Conservation (phyloP, 2,888 invertebrate species). For the Xestia rhomboidea region DNA sequence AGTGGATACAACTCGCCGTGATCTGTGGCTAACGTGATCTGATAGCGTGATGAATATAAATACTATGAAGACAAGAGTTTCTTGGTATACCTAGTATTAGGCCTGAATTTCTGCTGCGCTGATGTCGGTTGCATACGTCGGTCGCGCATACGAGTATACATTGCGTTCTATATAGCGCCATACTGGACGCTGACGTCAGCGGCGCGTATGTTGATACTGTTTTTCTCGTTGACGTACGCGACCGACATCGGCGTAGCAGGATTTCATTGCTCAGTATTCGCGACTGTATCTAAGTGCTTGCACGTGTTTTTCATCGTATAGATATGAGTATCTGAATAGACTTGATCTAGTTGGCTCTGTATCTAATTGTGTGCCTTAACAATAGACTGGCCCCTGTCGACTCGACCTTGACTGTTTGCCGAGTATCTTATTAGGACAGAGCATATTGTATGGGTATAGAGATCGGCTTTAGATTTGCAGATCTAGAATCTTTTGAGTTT, state of each 20-base stretch:
- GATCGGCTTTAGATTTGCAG: not conserved
- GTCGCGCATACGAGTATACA: too few relatives aligned
- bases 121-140: too few relatives aligned
- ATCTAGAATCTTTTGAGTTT: not conserved
- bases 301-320: not conserved
- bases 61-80: not conserved
- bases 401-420: constrained; percentile 38
- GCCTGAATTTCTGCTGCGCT: too few relatives aligned
- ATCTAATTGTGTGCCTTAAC: constrained; percentile 36
- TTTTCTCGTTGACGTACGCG: too few relatives aligned
- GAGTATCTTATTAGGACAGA: not conserved
- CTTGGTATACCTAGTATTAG: not conserved
- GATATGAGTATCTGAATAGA: constrained; percentile 1
- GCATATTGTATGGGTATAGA: constrained; percentile 1
- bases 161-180: too few relatives aligned
- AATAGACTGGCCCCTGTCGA: constrained; percentile 22
- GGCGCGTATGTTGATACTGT: too few relatives aligned
- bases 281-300: not conserved
- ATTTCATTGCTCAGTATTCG: too few relatives aligned
- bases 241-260: too few relatives aligned
- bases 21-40: too few relatives aligned
- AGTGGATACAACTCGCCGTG: too few relatives aligned
- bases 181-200: too few relatives aligned
- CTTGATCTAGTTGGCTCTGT: constrained; percentile 16
- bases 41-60: too few relatives aligned